Conservation (phyloP, 2,113 vertebrate species). For the Percopsis transmontana region DNA sequence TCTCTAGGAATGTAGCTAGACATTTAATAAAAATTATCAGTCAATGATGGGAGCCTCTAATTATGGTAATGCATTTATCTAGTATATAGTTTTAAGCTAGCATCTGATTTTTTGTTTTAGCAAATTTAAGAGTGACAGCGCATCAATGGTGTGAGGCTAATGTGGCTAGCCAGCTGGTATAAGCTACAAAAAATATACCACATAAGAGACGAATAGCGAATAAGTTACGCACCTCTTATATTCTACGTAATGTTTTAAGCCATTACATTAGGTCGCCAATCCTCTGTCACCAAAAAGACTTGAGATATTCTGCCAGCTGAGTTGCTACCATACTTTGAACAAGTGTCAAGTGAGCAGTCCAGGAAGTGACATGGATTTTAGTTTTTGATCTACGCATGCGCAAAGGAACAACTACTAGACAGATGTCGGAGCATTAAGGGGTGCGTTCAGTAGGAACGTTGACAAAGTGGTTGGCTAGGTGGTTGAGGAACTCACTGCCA, state of each 20-base stretch:
- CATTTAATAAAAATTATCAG: not conserved
- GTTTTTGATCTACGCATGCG: not conserved
- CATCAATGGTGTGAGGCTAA: not conserved
- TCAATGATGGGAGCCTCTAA: not conserved
- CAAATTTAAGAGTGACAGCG: not conserved
- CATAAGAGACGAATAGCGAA: not conserved
- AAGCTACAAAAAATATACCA: not conserved
- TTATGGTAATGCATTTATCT: not conserved
- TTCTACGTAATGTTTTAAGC: not conserved
- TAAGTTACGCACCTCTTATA: slow-evolving; percentile 26
- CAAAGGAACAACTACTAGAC: not conserved
- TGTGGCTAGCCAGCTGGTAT: not conserved
- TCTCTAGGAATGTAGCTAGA: not conserved
- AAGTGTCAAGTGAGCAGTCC: not conserved
- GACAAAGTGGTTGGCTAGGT: no score
- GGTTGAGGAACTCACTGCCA: no score
- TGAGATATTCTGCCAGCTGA: no score
- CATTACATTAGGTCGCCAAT: slow-evolving; percentile 25
- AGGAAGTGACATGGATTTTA: slow-evolving; percentile 21
- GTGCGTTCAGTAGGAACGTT: not conserved
- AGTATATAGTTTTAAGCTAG: not conserved
- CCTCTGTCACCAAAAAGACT: not conserved
- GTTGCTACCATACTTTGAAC: no score
- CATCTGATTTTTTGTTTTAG: not conserved
- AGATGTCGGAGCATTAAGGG: not conserved